Percentiles rank a stretch among this genome's conserved stretches.
Conservation (phyloP, 2,113 vertebrate genomes). For the Oreocharis arfaki region DNA sequence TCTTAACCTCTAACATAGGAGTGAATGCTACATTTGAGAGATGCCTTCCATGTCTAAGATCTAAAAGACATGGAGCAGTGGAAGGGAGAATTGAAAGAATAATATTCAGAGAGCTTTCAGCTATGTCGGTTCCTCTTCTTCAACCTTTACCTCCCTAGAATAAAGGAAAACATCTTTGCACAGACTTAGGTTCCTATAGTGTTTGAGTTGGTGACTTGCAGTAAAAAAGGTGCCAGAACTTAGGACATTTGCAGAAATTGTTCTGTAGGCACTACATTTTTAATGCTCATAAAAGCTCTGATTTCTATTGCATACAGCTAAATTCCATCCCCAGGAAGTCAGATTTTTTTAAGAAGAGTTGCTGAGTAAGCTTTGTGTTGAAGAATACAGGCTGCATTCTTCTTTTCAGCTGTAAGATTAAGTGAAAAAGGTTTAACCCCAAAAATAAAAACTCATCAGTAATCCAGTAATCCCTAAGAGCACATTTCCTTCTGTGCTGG, state of each 20-base stretch:
- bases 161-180: neutral
- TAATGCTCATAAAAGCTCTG: neutral
- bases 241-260: neutral
- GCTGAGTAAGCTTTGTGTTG: neutral
- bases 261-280: neutral
- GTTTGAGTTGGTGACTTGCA: neutral
- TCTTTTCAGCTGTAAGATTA: neutral
- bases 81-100: neutral
- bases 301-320: neutral
- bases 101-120: neutral
- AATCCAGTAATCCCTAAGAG: neutral
- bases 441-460: neutral
- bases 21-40: neutral
- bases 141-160: neutral
- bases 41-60: neutral
- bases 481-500: neutral
- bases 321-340: neutral
- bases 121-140: neutral
- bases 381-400: neutral
- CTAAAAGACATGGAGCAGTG: neutral
- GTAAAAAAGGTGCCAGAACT: neutral
- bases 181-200: neutral
- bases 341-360: neutral
- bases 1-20: neutral
- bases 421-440: neutral